Evolutionary conservation across 2,113 vertebrate species (phyloP).

Genomic region (Hystrix brachyura): DNA sequence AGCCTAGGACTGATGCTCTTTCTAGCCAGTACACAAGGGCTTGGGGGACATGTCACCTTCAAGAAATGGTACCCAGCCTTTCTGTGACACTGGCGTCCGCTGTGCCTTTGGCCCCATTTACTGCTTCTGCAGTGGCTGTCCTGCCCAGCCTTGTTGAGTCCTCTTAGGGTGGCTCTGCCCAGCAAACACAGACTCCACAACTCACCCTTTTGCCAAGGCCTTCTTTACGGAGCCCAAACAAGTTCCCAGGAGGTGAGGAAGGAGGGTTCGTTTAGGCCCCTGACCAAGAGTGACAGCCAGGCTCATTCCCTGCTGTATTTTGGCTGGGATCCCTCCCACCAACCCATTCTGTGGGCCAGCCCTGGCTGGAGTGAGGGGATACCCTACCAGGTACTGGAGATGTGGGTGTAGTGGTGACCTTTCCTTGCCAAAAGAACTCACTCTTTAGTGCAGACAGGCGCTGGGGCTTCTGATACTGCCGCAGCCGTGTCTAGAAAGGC

Average conservation of each 20-base stretch:
- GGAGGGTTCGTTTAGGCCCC: background rate
- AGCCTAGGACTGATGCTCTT: background rate
- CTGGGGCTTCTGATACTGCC: background rate
- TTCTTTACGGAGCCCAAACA: background rate
- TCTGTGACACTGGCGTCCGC: accelerated
- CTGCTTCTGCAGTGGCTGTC: background rate
- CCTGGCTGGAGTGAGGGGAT: background rate
- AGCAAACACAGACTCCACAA: background rate
- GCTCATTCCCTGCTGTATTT: background rate
- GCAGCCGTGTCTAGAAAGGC: no score
- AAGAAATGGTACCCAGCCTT: accelerated
- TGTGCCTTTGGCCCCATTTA: no score
- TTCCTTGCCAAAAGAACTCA: no score
- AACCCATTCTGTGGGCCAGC: no score
- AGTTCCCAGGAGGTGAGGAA: background rate
- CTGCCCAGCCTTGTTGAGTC: background rate
- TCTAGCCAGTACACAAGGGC: background rate
- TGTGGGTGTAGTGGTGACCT: background rate
- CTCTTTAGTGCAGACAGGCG: background rate
- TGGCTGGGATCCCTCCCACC: background rate
- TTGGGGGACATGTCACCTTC: background rate
- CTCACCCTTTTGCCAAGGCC: background rate
- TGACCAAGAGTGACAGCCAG: background rate
- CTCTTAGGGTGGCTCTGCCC: background rate
- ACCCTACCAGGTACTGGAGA: no score